Evolutionary conservation across 92 coral and sea anemone species (phyloP).

Genomic region (Paragorgia papillata): DNA sequence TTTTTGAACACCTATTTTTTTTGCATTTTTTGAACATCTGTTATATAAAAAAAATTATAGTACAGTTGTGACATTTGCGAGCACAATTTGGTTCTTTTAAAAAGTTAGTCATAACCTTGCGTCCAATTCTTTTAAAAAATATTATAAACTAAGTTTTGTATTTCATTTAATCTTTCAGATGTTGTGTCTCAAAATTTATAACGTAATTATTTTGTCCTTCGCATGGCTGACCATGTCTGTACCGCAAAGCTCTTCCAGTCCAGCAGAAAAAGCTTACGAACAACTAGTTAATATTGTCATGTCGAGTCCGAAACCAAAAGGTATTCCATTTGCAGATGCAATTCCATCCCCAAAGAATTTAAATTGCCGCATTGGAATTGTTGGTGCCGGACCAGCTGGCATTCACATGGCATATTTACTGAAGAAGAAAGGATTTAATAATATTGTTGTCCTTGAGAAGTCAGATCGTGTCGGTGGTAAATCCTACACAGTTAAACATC

Average conservation of each 20-base stretch:
- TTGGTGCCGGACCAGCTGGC: slow-evolving; percentile 59
- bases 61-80: no score
- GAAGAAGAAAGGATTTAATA: slow-evolving; percentile 54
- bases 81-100: no score
- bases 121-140: no score
- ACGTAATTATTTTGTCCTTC: neutral
- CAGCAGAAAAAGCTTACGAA: neutral
- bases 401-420: slow-evolving; percentile 56
- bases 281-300: slow-evolving; percentile 11
- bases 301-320: slow-evolving; percentile 19
- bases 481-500: slow-evolving; percentile 23
- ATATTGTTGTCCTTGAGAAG: slow-evolving; percentile 46
- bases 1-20: no score
- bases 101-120: no score
- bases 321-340: slow-evolving; percentile 3
- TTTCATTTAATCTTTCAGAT: no score
- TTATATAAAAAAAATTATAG: no score
- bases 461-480: slow-evolving; percentile 47
- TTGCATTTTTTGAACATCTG: no score
- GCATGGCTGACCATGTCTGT: neutral
- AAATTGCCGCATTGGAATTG: slow-evolving; percentile 36
- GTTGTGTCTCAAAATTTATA: slow-evolving; percentile 4
- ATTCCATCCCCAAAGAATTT: slow-evolving; percentile 26
- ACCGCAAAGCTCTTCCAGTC: no score
- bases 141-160: no score